These are phyloP conservation scores for Cygnus buccinator DNA, from an alignment of 2,113 vertebrate genomes.

Conservation along the genomic window DNA sequence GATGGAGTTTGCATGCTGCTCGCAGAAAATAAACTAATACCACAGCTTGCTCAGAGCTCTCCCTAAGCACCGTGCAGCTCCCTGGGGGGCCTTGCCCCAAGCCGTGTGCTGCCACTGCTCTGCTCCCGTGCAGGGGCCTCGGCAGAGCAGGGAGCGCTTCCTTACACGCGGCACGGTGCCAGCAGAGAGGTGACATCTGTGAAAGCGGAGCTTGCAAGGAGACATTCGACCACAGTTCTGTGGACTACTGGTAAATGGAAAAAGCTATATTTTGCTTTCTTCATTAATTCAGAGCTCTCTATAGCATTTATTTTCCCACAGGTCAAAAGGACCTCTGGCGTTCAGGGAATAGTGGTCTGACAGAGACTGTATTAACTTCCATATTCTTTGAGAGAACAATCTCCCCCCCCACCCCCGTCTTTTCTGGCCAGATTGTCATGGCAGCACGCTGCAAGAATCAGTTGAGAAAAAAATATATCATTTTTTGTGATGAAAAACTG, in stretches of 20 bases:
- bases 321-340: conserved; percentile 41
- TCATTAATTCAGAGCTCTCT: conserved; percentile 42
- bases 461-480: background rate
- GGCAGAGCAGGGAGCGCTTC: no score
- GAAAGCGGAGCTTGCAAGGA: background rate
- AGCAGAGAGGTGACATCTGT: background rate
- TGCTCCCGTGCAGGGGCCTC: no score
- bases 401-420: rapidly evolving
- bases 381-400: conserved; percentile 23
- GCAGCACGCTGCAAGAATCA: conserved; percentile 13
- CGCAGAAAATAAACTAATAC: background rate
- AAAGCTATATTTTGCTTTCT: conserved; percentile 15
- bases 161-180: background rate
- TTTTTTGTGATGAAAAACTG: background rate
- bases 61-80: background rate
- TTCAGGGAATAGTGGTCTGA: conserved; percentile 20
- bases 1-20: background rate
- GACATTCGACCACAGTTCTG: background rate
- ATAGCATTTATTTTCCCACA: conserved; percentile 24
- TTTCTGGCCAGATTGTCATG: conserved; percentile 17
- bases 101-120: no score
- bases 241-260: background rate
- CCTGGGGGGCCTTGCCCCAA: background rate
- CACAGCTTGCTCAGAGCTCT: background rate
- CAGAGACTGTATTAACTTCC: conserved; percentile 23